Conservation (phyloP, 2,113 vertebrate genomes). For the Pan paniscus region DNA sequence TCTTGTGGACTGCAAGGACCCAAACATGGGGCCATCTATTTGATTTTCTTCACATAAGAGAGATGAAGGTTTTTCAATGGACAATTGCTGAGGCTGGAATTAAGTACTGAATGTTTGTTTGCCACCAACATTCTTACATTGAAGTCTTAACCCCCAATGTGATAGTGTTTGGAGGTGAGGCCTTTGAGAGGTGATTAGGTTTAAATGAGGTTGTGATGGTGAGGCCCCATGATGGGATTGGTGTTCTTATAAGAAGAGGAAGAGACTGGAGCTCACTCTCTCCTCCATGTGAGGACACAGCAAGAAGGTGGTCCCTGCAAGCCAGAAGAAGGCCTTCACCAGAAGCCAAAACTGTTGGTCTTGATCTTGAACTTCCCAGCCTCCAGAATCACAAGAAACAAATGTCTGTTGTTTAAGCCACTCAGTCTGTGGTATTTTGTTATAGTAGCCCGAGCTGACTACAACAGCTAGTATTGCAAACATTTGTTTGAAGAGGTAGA, state of each 20-base stretch:
- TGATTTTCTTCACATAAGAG: not conserved
- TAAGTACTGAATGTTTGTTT: not conserved
- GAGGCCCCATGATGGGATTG: not conserved
- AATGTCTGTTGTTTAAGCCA: not conserved
- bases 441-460: not conserved
- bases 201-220: not conserved
- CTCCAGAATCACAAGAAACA: not conserved
- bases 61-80: not conserved
- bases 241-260: not conserved
- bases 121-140: not conserved
- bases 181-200: not conserved
- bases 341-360: not conserved
- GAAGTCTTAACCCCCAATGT: not conserved
- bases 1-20: not conserved
- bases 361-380: not conserved
- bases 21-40: not conserved
- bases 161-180: not conserved
- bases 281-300: not conserved
- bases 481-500: constrained; percentile 7
- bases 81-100: not conserved
- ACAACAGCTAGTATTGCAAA: not conserved
- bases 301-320: not conserved
- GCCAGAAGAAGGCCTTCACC: not conserved
- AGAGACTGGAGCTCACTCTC: not conserved
- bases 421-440: not conserved